Evolutionary conservation across 2,888 invertebrate genomes (phyloP), one percentile per base, ranked within the genome.

Genomic region (Andrena marginata): DNA sequence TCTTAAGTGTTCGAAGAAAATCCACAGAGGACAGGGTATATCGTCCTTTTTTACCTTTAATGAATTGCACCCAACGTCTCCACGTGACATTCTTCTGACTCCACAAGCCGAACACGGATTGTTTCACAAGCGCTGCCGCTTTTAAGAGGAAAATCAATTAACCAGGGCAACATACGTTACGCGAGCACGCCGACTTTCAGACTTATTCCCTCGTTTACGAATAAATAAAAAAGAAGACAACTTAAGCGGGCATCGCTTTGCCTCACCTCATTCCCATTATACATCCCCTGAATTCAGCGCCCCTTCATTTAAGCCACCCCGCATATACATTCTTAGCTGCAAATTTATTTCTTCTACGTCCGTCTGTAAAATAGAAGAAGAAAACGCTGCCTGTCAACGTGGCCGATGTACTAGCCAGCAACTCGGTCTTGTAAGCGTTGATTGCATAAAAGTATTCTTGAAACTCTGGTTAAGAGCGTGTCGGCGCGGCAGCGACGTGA

Each of bases 401-500:
- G 35, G 5, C 3, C 35, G 31, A 35, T n/a, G 42, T 2, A 29
- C 5, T 23, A 10, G 10, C 1, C 16, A 31, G 51, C 67, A 33
- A 29, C 51, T 31, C 64, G 13, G 29, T 16, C 62, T 16, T 26
- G 56, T 16, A 8, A 48, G 23, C n/a, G 60, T 59, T 42, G 67
- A 73, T 76, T 73, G 63, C 83, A 80, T 71, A 75, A 82, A 75
- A 62, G 71, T n/a, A 67, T 78, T 69, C 56, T 76, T 42, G 63
- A 35, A 68, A 59, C 26, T 7, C 16, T 16, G 69, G 33, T 13
- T 59, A 67, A 35, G 35, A 62, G 8, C 51, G 65, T 59, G 73
- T 67, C 79, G 65, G 70, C 64, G 67, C 60, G 62, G 49, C 48
- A 16, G 67, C 56, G 65, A 42, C 65, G 68, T 76, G 77, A 78